A percentile compares a stretch with the other conserved stretches of the same genome.
Evolutionary conservation across 2,888 invertebrate species (phyloP).

Genomic region (Drosophila kanekoi): DNA sequence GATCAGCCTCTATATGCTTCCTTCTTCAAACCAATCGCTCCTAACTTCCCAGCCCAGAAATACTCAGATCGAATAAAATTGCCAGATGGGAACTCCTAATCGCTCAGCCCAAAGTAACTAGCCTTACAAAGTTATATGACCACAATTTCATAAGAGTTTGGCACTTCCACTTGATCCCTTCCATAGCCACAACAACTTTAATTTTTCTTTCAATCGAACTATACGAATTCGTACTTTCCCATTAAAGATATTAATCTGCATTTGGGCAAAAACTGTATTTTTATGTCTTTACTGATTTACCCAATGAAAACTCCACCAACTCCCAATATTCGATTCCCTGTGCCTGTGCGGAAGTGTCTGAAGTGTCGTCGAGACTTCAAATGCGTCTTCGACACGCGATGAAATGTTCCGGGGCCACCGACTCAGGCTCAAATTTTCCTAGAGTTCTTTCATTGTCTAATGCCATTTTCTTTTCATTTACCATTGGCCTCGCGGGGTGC

Average conservation of each 20-base stretch:
- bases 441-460: conserved; percentile 60
- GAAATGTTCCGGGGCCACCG: conserved; percentile 51
- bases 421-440: conserved; percentile 18
- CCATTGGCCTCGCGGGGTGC: conserved; percentile 30
- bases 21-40: no score
- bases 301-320: not conserved
- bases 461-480: conserved; percentile 62
- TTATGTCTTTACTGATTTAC: conserved; percentile 9
- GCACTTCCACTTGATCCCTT: not conserved
- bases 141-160: not conserved
- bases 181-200: not conserved
- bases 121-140: no score
- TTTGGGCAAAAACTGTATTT: conserved; percentile 4
- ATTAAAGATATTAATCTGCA: conserved; percentile 35
- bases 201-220: not conserved
- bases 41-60: no score
- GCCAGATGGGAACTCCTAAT: not conserved
- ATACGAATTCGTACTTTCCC: not conserved
- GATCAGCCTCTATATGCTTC: no score
- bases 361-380: conserved; percentile 72
- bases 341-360: conserved; percentile 64
- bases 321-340: conserved; percentile 2
- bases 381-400: conserved; percentile 72
- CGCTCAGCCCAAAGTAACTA: no score
- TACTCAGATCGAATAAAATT: no score